phyloP scores from a whole-genome alignment of 2,113 vertebrate genomes.

The Mobula birostris region DNA sequence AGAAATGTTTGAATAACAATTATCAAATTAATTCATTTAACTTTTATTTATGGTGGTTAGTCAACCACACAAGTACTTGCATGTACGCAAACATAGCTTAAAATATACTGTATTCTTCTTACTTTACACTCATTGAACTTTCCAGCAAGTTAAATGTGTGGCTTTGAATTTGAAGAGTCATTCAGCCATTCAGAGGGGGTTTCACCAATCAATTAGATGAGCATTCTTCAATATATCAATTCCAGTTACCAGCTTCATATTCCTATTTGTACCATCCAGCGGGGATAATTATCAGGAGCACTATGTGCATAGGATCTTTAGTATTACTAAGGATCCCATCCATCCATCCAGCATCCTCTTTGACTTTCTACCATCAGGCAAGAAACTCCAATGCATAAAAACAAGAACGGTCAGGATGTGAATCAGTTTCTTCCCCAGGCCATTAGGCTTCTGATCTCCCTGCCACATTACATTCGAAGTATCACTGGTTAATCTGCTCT shows the following conservation, averaged over 20 bases:
- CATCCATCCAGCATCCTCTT: no score
- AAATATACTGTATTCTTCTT: neutral
- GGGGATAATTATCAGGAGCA: no score
- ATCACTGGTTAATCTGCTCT: no score
- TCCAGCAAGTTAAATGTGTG: neutral
- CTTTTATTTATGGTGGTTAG: neutral
- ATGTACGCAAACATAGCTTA: neutral
- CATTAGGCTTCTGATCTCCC: no score
- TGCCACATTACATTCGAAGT: no score
- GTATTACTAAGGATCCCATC: no score
- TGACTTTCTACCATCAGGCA: no score
- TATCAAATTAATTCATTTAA: neutral
- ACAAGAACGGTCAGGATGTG: no score
- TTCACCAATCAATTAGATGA: neutral
- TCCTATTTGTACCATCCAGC: neutral
- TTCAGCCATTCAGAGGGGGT: neutral
- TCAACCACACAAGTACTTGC: neutral
- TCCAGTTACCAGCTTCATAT: neutral
- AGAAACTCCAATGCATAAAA: no score
- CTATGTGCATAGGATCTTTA: no score
- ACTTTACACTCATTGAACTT: neutral
- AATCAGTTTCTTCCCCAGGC: no score
- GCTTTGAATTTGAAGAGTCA: neutral
- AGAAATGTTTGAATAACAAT: neutral
- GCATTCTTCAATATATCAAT: neutral